These are phyloP conservation scores for Meteorus cinctellus DNA, from an alignment of 2,888 invertebrate species.

Conservation along the genomic window DNA sequence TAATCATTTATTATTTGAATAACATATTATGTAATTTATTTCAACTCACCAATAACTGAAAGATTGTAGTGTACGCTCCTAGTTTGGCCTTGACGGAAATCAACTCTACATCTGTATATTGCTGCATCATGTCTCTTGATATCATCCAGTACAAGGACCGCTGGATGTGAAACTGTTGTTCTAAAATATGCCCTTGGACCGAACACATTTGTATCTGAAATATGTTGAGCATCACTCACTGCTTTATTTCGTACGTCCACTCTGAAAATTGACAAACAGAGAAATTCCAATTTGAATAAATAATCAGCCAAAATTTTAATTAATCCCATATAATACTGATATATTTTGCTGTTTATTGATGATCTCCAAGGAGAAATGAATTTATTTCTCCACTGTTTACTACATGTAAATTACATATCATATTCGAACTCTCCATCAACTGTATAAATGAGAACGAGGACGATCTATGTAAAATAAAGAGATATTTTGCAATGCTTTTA, in stretches of 20 bases:
- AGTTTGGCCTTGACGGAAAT: constrained; percentile 92
- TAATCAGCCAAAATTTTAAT: too few species aligned
- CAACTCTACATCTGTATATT: constrained; percentile 91
- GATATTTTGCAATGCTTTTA: too few species aligned
- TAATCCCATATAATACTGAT: too few species aligned
- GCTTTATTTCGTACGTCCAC: constrained; percentile 91
- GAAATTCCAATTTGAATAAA: too few species aligned
- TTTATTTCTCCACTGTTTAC: too few species aligned
- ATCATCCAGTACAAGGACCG: constrained; percentile 87
- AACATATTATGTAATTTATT: constrained; percentile 23
- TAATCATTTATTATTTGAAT: neutral
- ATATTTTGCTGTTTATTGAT: too few species aligned
- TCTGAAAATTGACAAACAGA: constrained; percentile 75
- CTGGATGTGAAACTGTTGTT: constrained; percentile 84
- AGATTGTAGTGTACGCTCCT: constrained; percentile 92
- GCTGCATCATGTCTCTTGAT: constrained; percentile 92
- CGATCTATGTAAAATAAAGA: too few species aligned
- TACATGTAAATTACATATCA: too few species aligned
- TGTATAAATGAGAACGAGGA: too few species aligned
- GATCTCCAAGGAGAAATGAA: too few species aligned
- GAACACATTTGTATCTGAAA: constrained; percentile 90
- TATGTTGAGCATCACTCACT: constrained; percentile 85
- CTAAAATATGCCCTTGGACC: constrained; percentile 89
- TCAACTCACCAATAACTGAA: constrained; percentile 88
- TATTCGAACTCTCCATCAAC: too few species aligned